Percentiles rank a stretch among this genome's conserved stretches.
Conservation (phyloP, 2,113 vertebrate genomes). For the Phrynocephalus versicolor region DNA sequence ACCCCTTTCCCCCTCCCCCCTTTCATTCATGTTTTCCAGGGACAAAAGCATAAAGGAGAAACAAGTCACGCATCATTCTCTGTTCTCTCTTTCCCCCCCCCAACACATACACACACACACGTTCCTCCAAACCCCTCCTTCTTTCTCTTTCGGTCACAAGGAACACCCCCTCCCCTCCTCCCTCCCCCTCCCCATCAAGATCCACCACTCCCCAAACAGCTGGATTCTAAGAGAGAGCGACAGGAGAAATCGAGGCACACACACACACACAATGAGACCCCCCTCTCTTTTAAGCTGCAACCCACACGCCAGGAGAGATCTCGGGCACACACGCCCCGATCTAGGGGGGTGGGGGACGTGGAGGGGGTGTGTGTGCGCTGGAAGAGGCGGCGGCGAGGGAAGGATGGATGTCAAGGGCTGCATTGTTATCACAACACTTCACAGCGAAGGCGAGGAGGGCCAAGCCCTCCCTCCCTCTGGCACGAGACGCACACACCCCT, state of each 20-base stretch:
- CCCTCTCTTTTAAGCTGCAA: too few relatives aligned
- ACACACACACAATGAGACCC: too few relatives aligned
- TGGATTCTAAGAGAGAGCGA: too few relatives aligned
- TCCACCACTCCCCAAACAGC: background rate
- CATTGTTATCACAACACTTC: too few relatives aligned
- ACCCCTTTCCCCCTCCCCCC: background rate
- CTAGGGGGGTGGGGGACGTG: background rate
- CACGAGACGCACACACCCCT: too few relatives aligned
- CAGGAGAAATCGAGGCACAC: too few relatives aligned
- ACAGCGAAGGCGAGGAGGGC: too few relatives aligned
- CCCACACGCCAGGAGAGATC: too few relatives aligned
- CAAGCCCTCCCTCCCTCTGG: too few relatives aligned
- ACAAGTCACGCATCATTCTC: background rate
- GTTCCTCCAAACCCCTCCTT: background rate
- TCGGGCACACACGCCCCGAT: too few relatives aligned
- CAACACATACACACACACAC: too few relatives aligned
- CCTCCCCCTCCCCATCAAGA: background rate
- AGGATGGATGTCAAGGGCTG: too few relatives aligned
- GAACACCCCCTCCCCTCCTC: constrained; percentile 9
- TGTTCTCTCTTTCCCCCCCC: background rate
- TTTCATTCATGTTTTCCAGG: background rate
- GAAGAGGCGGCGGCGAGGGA: background rate
- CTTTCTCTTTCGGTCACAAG: background rate
- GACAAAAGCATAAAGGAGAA: background rate
- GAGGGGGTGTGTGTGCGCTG: background rate